Evolutionary conservation across 2,888 invertebrate genomes (phyloP).

Genomic region (Drosophila leonis): DNA sequence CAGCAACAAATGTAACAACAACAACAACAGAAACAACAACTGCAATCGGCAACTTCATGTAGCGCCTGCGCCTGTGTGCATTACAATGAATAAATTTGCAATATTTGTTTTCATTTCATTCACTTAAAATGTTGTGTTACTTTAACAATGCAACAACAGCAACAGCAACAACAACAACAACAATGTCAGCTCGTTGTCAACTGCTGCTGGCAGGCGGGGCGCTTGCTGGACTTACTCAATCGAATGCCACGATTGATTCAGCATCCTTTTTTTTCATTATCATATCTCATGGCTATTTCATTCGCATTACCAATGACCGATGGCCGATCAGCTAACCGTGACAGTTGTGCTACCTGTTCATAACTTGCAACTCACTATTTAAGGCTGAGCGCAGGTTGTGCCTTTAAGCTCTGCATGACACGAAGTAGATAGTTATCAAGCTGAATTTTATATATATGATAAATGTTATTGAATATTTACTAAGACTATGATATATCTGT

Average conservation of each 20-base stretch:
- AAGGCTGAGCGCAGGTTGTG: neutral
- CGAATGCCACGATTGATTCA: slow-evolving; percentile 36
- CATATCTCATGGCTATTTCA: slow-evolving; percentile 25
- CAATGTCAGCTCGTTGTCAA: slow-evolving; percentile 25
- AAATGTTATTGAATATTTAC: too few relatives aligned
- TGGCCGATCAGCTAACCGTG: slow-evolving; percentile 24
- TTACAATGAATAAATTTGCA: slow-evolving; percentile 74
- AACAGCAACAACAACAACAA: slow-evolving; percentile 4
- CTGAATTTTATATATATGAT: too few relatives aligned
- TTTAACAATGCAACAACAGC: slow-evolving; percentile 31
- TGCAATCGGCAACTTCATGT: slow-evolving; percentile 36
- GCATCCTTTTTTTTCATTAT: slow-evolving; percentile 2
- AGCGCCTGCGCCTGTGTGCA: slow-evolving; percentile 20
- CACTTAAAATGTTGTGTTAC: slow-evolving; percentile 73
- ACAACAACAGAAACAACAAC: slow-evolving; percentile 9
- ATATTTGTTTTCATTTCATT: slow-evolving; percentile 76
- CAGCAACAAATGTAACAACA: slow-evolving; percentile 28
- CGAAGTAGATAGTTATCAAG: neutral
- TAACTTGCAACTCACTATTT: slow-evolving; percentile 2
- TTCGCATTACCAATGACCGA: slow-evolving; percentile 33
- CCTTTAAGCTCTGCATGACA: neutral
- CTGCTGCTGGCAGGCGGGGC: neutral
- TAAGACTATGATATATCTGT: too few relatives aligned
- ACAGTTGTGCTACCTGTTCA: slow-evolving; percentile 26
- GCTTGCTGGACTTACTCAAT: slow-evolving; percentile 3